Percentiles rank a stretch among this genome's conserved stretches.
Evolutionary conservation across 1,140 invertebrate genomes (phyloP).

Genomic region (Temnothorax longispinosus): DNA sequence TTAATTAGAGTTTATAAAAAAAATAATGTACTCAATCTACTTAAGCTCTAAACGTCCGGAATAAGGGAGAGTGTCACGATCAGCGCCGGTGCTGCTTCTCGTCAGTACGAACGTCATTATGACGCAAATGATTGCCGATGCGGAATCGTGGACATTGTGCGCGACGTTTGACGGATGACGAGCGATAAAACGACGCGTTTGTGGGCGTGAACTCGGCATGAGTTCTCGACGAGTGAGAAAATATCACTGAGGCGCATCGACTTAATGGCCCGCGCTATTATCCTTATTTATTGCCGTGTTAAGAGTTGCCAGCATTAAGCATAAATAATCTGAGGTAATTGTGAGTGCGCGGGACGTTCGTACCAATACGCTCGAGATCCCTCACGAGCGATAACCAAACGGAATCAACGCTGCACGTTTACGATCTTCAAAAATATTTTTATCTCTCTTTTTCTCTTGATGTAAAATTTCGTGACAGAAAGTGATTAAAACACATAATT

Average conservation of each 20-base stretch:
- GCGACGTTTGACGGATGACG: conserved; percentile 79
- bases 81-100: neutral
- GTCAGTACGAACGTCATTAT: conserved; percentile 34
- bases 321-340: conserved; percentile 85
- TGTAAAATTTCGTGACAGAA: neutral
- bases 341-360: conserved; percentile 58
- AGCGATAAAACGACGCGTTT: conserved; percentile 74
- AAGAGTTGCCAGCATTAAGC: conserved; percentile 80
- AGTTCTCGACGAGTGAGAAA: conserved; percentile 82
- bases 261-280: conserved; percentile 83
- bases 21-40: neutral
- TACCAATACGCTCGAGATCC: neutral
- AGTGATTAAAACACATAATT: neutral
- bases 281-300: conserved; percentile 82
- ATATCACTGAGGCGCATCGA: conserved; percentile 83
- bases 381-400: neutral
- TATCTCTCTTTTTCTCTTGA: neutral
- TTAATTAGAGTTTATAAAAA: neutral
- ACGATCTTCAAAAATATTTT: neutral
- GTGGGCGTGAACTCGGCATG: conserved; percentile 81
- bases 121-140: conserved; percentile 48
- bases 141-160: conserved; percentile 58
- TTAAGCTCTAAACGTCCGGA: neutral
- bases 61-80: neutral
- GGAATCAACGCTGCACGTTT: neutral